phyloP scores from a whole-genome alignment of 2,888 invertebrate species.

The Cylloceria caligata region DNA sequence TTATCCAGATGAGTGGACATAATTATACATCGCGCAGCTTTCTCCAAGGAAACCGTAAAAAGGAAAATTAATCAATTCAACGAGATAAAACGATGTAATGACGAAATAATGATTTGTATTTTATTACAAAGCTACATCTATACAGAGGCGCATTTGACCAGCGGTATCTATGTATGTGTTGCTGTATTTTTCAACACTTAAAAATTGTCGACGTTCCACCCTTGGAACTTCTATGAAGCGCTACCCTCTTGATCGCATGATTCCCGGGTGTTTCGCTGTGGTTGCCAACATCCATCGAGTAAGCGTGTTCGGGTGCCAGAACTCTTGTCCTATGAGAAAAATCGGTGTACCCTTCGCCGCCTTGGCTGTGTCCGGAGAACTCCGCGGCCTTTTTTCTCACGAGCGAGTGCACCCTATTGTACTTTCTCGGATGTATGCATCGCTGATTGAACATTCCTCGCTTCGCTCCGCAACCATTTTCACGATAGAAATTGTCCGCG shows the following conservation, averaged over 20 bases:
- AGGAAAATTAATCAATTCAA: neutral
- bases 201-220: slow-evolving; percentile 60
- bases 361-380: slow-evolving; percentile 28
- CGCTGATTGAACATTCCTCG: slow-evolving; percentile 75
- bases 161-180: neutral
- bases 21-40: no score
- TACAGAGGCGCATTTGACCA: no score
- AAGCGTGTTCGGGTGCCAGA: slow-evolving; percentile 13
- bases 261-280: slow-evolving; percentile 74
- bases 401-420: slow-evolving; percentile 25
- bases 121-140: no score
- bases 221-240: slow-evolving; percentile 60
- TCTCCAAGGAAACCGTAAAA: no score
- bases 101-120: neutral
- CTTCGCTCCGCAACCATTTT: slow-evolving; percentile 71
- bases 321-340: slow-evolving; percentile 20
- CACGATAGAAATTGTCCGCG: slow-evolving; percentile 12
- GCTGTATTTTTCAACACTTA: neutral
- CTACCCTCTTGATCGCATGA: slow-evolving; percentile 71
- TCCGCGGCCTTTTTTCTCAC: slow-evolving; percentile 13
- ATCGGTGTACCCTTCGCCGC: slow-evolving; percentile 6
- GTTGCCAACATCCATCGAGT: slow-evolving; percentile 74
- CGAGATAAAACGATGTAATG: neutral
- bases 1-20: neutral
- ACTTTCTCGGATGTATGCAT: slow-evolving; percentile 73